Evolutionary conservation across 2,888 invertebrate species (phyloP), one percentile per base, ranked within the genome.

Genomic region (Himalopsyche anomala): DNA sequence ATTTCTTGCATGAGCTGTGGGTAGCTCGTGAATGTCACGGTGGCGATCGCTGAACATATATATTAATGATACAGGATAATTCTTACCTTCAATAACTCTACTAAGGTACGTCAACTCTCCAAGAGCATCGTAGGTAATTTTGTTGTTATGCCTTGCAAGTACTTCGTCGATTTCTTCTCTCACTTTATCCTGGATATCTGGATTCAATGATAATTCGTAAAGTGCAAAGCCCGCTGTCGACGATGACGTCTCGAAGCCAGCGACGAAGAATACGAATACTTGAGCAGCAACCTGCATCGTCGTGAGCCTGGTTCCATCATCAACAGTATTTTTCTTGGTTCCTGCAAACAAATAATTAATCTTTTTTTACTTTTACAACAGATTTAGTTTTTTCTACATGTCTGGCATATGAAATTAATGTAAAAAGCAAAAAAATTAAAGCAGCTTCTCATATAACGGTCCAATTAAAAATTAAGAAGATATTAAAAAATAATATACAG

Each of bases 201-300:
- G 91, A 89, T 94, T 91, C 11, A 91, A 90, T 1, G 94, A 92
- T 42, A 94, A 89, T 89, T 93, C 93, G 88, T 91, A 94, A 17
- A 94, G 89, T 1, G 91, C 91, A 87, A 91, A 94, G 80, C 92
- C 91, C 89, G 93, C 90, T 4, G 92, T 92, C 19, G 92, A 91
- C 17, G 91, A 91, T 11, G 93, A 93, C 0, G 94, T 94, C 89
- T 94, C 94, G 86, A 92, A 94, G 1, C 94, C 94, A 51, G 93
- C 94, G 0, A 90, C 86, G 85, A 93, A 93, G 89, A 95, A 94
- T 0, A 93, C 89, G 54, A 94, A 91, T 4, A 94, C 92, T 85
- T 95, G 94, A 0, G 94, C 92, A 0, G 92, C 91, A 5, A 95
- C 88, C 74, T 94, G 89, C 5, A 93, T 91, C 15, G 93, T 89